These are phyloP conservation scores for Colinus virginianus DNA, from an alignment of 2,113 vertebrate genomes.

Conservation along the genomic window DNA sequence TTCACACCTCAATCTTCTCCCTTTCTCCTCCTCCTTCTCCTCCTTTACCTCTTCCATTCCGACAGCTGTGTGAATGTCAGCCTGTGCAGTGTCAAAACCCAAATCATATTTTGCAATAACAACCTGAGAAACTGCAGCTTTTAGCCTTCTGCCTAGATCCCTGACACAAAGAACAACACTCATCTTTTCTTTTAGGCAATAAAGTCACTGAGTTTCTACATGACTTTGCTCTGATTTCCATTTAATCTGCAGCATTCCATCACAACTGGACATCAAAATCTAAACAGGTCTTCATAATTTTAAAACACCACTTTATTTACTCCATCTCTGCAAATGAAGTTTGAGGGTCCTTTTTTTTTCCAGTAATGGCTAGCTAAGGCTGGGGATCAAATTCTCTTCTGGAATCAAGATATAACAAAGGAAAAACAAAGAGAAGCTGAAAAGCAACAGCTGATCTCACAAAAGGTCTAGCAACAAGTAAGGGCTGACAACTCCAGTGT, in stretches of 20 bases:
- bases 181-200: neutral
- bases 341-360: neutral
- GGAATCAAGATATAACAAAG: neutral
- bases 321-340: neutral
- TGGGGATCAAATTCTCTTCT: neutral
- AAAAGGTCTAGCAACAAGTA: neutral
- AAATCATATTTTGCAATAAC: neutral
- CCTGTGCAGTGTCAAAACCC: neutral
- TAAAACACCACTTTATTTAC: neutral
- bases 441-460: neutral
- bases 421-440: neutral
- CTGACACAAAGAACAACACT: neutral
- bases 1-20: neutral
- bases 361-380: neutral
- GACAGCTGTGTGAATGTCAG: neutral
- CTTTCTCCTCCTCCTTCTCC: neutral
- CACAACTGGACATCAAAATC: neutral
- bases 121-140: neutral
- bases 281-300: neutral
- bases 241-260: neutral
- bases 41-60: neutral
- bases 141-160: neutral
- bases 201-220: neutral
- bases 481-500: neutral
- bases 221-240: neutral